A percentile compares a stretch with the other conserved stretches of the same genome.
phyloP scores from a whole-genome alignment of 2,113 vertebrate species.

The Fregata magnificens region DNA sequence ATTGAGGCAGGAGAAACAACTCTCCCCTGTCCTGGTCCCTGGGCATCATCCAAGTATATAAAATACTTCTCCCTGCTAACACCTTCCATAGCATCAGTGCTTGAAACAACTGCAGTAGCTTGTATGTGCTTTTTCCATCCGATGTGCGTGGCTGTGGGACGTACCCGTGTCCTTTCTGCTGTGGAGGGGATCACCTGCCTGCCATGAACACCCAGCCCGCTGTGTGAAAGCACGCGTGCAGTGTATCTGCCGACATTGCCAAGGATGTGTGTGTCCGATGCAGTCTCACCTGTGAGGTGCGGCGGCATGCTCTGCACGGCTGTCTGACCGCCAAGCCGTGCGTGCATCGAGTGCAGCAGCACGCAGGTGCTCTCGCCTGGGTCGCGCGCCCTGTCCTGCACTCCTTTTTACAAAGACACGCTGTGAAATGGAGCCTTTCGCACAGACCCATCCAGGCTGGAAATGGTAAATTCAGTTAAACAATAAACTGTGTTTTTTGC shows the following conservation, averaged over 20 bases:
- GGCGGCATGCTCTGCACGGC: neutral
- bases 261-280: rapidly evolving
- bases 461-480: neutral
- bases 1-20: neutral
- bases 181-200: neutral
- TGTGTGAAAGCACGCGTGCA: neutral
- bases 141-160: rapidly evolving
- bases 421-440: neutral
- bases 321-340: rapidly evolving
- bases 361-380: neutral
- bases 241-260: neutral
- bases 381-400: neutral
- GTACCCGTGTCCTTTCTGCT: too few relatives aligned
- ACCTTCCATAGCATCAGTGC: neutral
- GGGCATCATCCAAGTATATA: too few relatives aligned
- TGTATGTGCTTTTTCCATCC: neutral
- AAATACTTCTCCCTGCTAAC: neutral
- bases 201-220: neutral
- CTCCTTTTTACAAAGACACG: neutral
- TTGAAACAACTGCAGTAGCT: neutral
- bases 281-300: neutral
- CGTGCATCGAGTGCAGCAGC: neutral
- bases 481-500: neutral
- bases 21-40: neutral
- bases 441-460: neutral